A percentile compares a stretch with the other conserved stretches of the same genome.
phyloP scores from a whole-genome alignment of 2,113 vertebrate genomes.

The Daphoenositta chrysoptera region DNA sequence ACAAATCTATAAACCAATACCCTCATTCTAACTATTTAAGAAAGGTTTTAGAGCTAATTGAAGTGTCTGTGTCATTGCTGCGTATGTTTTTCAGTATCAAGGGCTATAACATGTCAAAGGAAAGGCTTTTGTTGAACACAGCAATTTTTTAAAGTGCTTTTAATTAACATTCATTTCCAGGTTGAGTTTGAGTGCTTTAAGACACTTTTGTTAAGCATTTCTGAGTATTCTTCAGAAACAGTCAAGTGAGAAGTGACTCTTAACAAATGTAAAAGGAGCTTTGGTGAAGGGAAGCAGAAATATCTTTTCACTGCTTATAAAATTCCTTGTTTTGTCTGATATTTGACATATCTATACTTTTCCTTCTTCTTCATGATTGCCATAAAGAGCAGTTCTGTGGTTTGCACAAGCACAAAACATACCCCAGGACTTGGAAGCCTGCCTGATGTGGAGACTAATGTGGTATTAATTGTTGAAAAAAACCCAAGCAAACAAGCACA shows the following conservation, averaged over 20 bases:
- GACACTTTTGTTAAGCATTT: slow-evolving; percentile 28
- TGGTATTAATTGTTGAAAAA: background rate
- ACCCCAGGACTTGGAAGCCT: background rate
- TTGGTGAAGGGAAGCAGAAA: background rate
- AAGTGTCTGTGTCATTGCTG: background rate
- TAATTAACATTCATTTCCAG: slow-evolving; percentile 52
- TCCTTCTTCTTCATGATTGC: background rate
- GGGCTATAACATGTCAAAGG: background rate
- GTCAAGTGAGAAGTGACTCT: slow-evolving; percentile 5
- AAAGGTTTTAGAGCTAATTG: background rate
- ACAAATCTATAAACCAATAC: background rate
- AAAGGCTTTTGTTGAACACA: slow-evolving; percentile 40
- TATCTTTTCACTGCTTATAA: background rate
- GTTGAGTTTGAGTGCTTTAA: slow-evolving; percentile 27
- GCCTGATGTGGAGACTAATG: background rate
- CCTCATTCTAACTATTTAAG: background rate
- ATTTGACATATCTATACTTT: background rate
- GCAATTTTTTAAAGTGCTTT: slow-evolving; percentile 19
- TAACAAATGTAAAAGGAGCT: background rate
- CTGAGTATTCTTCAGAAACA: slow-evolving; percentile 21
- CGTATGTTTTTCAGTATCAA: slow-evolving; percentile 25
- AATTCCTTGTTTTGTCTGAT: background rate
- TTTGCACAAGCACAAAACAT: background rate
- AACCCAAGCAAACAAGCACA: background rate
- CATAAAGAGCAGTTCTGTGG: background rate